A percentile compares a stretch with the other conserved stretches of the same genome.
These are phyloP conservation scores for Hofmannophila pseudospretella DNA, from an alignment of 2,888 invertebrate genomes.

Conservation along the genomic window DNA sequence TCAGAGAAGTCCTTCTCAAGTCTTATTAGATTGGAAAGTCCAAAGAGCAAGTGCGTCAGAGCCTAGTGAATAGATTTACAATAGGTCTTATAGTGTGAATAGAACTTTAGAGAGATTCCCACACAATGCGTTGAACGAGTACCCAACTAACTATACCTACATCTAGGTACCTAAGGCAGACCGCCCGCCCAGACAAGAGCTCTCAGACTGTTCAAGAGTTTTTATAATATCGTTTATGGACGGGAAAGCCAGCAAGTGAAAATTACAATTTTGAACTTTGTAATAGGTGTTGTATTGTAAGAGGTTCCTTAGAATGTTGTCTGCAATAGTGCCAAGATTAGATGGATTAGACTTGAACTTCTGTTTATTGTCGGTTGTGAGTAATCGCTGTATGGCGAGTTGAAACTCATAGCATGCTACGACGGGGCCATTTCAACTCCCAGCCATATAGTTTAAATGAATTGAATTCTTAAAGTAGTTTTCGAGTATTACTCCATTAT, in stretches of 20 bases:
- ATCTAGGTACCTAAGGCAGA: too few species aligned
- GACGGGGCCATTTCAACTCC: too few species aligned
- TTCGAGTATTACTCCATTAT: too few species aligned
- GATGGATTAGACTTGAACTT: too few species aligned
- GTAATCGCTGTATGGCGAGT: too few species aligned
- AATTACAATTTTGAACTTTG: constrained; percentile 12
- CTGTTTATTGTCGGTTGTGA: too few species aligned
- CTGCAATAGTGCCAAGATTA: too few species aligned
- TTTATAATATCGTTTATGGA: constrained; percentile 35
- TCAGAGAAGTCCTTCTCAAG: background rate
- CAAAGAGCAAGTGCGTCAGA: constrained; percentile 1
- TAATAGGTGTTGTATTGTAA: background rate
- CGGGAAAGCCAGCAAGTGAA: constrained; percentile 23
- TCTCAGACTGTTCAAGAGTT: constrained; percentile 29
- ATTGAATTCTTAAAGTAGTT: too few species aligned
- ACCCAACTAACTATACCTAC: too few species aligned
- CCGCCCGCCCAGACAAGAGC: constrained; percentile 26
- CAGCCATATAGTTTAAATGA: too few species aligned
- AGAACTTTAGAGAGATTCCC: constrained; percentile 1
- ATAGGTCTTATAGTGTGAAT: background rate
- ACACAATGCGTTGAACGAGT: constrained; percentile 1
- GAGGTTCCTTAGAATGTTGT: too few species aligned
- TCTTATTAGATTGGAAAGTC: background rate
- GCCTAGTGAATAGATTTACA: background rate
- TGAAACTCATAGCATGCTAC: too few species aligned